Evolutionary conservation across 2,888 invertebrate genomes (phyloP).

Genomic region (Alsophila aescularia): DNA sequence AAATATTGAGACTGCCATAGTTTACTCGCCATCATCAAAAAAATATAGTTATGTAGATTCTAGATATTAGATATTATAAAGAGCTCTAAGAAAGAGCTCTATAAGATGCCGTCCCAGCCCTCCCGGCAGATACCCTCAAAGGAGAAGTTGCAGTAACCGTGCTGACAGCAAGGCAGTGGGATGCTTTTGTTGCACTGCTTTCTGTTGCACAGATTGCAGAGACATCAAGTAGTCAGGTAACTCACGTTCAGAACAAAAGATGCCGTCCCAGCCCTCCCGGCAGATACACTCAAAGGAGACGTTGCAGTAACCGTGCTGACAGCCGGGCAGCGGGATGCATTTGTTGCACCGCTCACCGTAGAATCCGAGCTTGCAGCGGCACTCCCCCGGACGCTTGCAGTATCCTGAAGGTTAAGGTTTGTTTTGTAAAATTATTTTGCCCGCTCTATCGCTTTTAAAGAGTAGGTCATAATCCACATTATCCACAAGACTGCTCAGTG

Average conservation of each 20-base stretch:
- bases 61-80: no score
- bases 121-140: constrained; percentile 94
- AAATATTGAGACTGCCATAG: no score
- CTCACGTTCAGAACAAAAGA: constrained; percentile 95
- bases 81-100: no score
- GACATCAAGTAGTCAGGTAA: constrained; percentile 79
- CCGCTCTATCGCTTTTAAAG: no score
- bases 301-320: constrained; percentile 94
- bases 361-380: constrained; percentile 94
- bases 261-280: constrained; percentile 93
- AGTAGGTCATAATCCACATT: no score
- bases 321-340: constrained; percentile 93
- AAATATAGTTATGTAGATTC: no score
- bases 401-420: no score
- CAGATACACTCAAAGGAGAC: constrained; percentile 95
- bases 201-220: constrained; percentile 94
- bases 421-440: no score
- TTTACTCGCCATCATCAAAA: no score
- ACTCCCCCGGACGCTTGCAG: constrained; percentile 94
- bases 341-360: constrained; percentile 93
- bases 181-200: constrained; percentile 94
- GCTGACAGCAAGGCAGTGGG: constrained; percentile 93
- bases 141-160: constrained; percentile 93
- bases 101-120: constrained; percentile 94
- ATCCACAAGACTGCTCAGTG: no score